A percentile compares a stretch with the other conserved stretches of the same genome.
These are phyloP conservation scores for Rhinolophus ferrumequinum DNA, from an alignment of 2,113 vertebrate species.

Conservation along the genomic window DNA sequence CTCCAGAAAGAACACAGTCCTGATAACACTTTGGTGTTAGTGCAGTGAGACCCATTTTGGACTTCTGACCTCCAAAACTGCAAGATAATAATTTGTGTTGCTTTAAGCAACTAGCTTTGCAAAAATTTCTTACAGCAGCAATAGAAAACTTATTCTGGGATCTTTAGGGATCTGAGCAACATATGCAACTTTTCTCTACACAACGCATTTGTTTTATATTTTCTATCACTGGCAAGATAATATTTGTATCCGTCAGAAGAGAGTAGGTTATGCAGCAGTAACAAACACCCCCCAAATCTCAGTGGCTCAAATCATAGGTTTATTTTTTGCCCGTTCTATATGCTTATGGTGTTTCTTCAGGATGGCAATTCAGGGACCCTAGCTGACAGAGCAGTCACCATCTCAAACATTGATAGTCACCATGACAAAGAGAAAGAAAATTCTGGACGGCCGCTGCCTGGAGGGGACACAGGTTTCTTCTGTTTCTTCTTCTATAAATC, in stretches of 20 bases:
- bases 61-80: neutral
- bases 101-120: neutral
- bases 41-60: neutral
- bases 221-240: neutral
- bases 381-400: neutral
- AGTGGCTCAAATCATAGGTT: neutral
- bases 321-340: neutral
- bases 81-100: neutral
- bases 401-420: neutral
- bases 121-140: neutral
- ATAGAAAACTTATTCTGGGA: neutral
- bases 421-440: neutral
- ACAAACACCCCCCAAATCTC: neutral
- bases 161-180: neutral
- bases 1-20: neutral
- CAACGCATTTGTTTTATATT: neutral
- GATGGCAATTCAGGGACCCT: neutral
- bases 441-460: neutral
- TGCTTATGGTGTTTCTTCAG: neutral
- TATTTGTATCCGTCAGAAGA: neutral
- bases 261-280: neutral
- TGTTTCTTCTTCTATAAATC: neutral
- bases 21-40: neutral
- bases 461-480: neutral
- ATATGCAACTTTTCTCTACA: neutral